Evolutionary conservation across 2,113 vertebrate genomes (phyloP).

Genomic region (Tachysurus fulvidraco): DNA sequence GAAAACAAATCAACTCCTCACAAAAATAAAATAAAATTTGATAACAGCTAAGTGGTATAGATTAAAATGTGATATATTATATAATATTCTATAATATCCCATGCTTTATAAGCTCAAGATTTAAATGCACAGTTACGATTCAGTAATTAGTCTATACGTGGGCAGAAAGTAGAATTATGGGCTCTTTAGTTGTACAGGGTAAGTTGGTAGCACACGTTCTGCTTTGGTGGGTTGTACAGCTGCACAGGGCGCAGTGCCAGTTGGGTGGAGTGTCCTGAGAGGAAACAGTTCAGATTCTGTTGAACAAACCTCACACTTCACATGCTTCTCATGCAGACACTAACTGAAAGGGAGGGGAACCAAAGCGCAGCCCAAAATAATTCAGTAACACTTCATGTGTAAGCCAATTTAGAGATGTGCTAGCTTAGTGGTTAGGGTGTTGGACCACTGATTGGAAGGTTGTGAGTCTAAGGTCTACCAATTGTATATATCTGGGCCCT

Average conservation of each 20-base stretch:
- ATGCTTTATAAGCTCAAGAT: not conserved
- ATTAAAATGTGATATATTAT: not conserved
- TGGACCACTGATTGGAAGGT: no score
- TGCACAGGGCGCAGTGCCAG: conserved; percentile 65
- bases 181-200: not conserved
- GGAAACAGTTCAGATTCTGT: conserved; percentile 62
- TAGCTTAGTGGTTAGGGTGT: no score
- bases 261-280: conserved; percentile 68
- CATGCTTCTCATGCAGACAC: conserved; percentile 22
- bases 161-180: not conserved
- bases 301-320: conserved; percentile 56
- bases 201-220: conserved; percentile 54
- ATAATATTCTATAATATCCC: not conserved
- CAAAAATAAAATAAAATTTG: not conserved
- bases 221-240: conserved; percentile 64
- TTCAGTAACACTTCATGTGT: not conserved
- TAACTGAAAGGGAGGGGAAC: not conserved
- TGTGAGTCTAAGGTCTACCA: no score
- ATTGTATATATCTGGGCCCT: no score
- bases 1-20: not conserved
- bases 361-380: conserved; percentile 10
- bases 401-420: not conserved
- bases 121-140: not conserved
- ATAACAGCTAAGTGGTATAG: not conserved
- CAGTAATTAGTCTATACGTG: not conserved